These are phyloP conservation scores for Cephus pygmeus DNA, from an alignment of 2,888 invertebrate species.

Conservation along the genomic window DNA sequence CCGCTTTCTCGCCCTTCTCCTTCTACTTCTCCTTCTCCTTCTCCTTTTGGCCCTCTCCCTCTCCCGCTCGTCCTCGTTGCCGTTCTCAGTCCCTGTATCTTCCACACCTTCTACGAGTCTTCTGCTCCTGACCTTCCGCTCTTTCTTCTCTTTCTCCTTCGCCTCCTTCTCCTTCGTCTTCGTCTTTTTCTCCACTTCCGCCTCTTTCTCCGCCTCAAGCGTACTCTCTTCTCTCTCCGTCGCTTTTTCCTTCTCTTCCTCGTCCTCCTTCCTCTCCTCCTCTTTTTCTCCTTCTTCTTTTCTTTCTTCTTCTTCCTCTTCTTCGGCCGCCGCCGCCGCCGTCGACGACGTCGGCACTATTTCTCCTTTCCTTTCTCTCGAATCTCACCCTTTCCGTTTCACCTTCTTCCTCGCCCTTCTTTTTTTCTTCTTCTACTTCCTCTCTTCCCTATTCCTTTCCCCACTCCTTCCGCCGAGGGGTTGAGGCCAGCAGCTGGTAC, in stretches of 20 bases:
- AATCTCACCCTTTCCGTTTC: slow-evolving; percentile 26
- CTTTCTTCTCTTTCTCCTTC: slow-evolving; percentile 36
- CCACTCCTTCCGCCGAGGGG: slow-evolving; percentile 58
- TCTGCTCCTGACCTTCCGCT: slow-evolving; percentile 39
- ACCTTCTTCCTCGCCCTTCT: slow-evolving; percentile 42
- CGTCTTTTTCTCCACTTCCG: slow-evolving; percentile 36
- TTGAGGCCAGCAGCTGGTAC: slow-evolving; percentile 58
- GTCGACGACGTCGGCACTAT: slow-evolving; percentile 19
- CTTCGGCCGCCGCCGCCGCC: slow-evolving; percentile 22
- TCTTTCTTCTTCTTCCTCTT: slow-evolving; percentile 29
- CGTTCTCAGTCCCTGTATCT: slow-evolving; percentile 34
- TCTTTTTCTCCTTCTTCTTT: slow-evolving; percentile 31
- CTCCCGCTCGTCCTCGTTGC: slow-evolving; percentile 30
- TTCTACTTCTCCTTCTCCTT: slow-evolving; percentile 37
- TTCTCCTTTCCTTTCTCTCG: slow-evolving; percentile 31
- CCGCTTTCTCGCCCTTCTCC: slow-evolving; percentile 32
- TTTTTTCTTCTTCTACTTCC: slow-evolving; percentile 39
- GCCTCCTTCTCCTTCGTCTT: slow-evolving; percentile 37
- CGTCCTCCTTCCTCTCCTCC: slow-evolving; percentile 23
- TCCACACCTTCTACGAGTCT: slow-evolving; percentile 16
- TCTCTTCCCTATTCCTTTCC: slow-evolving; percentile 59
- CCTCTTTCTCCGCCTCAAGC: slow-evolving; percentile 28
- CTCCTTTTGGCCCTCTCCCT: slow-evolving; percentile 34
- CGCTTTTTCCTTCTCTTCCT: slow-evolving; percentile 25
- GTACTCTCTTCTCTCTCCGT: slow-evolving; percentile 25